Evolutionary conservation across 1,140 invertebrate genomes (phyloP).

Genomic region (Diorhabda carinulata): DNA sequence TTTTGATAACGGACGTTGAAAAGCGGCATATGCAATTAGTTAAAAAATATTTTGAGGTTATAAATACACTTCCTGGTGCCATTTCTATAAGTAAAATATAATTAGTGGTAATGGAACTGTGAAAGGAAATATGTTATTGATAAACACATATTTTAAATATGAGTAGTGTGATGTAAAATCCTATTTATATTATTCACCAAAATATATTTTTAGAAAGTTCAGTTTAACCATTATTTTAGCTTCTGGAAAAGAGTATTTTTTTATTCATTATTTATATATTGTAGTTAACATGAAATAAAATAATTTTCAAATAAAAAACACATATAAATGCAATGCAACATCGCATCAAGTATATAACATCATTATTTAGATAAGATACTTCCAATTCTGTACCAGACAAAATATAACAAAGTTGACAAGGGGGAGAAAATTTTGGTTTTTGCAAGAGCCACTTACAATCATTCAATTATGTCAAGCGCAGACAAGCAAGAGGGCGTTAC

Average conservation of each 20-base stretch:
- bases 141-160: too few species aligned
- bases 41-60: slow-evolving; percentile 8
- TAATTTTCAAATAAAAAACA: too few species aligned
- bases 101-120: too few species aligned
- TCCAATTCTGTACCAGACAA: background rate
- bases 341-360: background rate
- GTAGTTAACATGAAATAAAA: too few species aligned
- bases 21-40: slow-evolving; percentile 4
- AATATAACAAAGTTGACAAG: background rate
- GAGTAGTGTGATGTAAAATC: too few species aligned
- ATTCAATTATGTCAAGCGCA: background rate
- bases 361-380: background rate
- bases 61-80: slow-evolving; percentile 12
- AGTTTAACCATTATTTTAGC: too few species aligned
- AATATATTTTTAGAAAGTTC: too few species aligned
- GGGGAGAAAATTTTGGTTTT: background rate
- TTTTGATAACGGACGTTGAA: background rate
- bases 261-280: too few species aligned
- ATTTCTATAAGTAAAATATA: background rate
- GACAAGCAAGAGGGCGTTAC: background rate
- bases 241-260: too few species aligned
- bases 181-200: too few species aligned
- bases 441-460: background rate
- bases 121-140: too few species aligned
- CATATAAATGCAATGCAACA: too few species aligned